A percentile compares a stretch with the other conserved stretches of the same genome.
phyloP scores from a whole-genome alignment of 2,113 vertebrate genomes.

The Brachypteracias leptosomus region DNA sequence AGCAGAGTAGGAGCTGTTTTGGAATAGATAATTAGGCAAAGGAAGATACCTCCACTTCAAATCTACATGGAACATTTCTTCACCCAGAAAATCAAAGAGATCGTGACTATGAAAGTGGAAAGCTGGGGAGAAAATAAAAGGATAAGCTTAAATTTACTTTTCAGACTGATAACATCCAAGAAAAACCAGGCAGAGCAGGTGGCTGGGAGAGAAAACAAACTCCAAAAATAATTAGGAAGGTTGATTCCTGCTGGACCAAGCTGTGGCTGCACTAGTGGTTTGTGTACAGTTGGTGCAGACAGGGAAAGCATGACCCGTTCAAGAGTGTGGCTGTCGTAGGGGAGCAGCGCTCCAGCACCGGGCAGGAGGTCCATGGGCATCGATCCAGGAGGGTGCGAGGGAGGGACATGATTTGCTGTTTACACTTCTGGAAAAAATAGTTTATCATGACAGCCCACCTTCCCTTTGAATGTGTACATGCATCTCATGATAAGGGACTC shows the following conservation, averaged over 20 bases:
- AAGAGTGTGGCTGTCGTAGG: neutral
- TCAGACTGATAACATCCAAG: neutral
- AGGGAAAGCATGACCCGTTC: neutral
- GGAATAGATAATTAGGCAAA: neutral
- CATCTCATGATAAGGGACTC: neutral
- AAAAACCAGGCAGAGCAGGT: neutral
- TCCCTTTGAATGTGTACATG: neutral
- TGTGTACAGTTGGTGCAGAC: neutral
- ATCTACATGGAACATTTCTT: neutral
- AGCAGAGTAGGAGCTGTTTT: neutral
- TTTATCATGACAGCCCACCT: neutral
- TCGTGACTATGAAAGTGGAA: rapidly evolving
- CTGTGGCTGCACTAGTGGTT: neutral
- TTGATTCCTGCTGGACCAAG: neutral
- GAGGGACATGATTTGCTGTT: neutral
- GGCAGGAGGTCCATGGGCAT: neutral
- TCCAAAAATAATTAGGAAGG: neutral
- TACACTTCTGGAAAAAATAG: neutral
- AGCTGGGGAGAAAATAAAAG: neutral
- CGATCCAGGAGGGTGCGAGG: neutral
- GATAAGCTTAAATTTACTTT: neutral
- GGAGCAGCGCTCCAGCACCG: neutral
- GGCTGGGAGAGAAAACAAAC: neutral
- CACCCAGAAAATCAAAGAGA: neutral
- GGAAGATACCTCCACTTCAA: neutral